A percentile compares a stretch with the other conserved stretches of the same genome.
Conservation (phyloP, 2,113 vertebrate species). For the Rhinichthys klamathensis region DNA sequence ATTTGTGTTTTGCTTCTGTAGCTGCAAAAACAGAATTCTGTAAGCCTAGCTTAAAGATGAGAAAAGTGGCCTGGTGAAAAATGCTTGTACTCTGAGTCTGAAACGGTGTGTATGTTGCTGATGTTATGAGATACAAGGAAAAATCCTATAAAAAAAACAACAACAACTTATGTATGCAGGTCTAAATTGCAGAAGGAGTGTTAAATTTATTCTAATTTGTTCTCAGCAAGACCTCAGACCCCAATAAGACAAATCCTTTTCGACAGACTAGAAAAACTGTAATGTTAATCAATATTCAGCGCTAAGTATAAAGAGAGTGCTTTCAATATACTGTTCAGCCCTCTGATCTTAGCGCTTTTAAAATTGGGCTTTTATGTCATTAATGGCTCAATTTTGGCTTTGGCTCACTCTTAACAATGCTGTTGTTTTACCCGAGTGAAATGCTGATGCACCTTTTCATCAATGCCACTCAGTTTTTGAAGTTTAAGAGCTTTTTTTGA, state of each 20-base stretch:
- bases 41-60: background rate
- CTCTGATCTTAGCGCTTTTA: background rate
- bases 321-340: conserved; percentile 21
- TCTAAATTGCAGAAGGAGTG: conserved; percentile 22
- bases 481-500: conserved; percentile 11
- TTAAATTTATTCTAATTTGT: background rate
- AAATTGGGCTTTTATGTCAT: conserved; percentile 45
- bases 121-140: background rate
- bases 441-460: conserved; percentile 52
- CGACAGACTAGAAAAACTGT: background rate
- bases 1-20: conserved; percentile 12
- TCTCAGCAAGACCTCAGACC: background rate
- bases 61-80: background rate
- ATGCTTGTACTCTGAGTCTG: background rate
- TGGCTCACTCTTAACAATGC: conserved; percentile 17
- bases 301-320: background rate
- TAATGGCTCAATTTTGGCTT: conserved; percentile 42
- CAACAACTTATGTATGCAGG: conserved; percentile 33
- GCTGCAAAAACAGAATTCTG: background rate
- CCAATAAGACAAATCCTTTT: background rate
- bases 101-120: background rate
- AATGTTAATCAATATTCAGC: conserved; percentile 19
- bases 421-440: conserved; percentile 39
- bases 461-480: conserved; percentile 29
- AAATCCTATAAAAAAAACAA: background rate